A percentile compares a stretch with the other conserved stretches of the same genome.
phyloP scores from a whole-genome alignment of 2,113 vertebrate species.

The Guaruba guarouba region DNA sequence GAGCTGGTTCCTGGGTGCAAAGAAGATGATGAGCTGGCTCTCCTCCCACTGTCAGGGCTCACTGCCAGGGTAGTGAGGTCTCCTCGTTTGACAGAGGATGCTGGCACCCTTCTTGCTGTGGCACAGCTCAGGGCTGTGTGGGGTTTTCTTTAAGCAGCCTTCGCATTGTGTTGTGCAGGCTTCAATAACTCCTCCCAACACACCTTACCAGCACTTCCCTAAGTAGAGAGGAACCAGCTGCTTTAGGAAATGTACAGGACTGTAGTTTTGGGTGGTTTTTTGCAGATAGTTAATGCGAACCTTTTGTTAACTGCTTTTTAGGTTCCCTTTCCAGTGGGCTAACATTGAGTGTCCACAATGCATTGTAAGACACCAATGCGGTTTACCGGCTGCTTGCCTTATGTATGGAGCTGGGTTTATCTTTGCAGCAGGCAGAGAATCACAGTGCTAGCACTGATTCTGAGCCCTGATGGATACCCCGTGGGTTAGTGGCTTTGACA shows the following conservation, averaged over 20 bases:
- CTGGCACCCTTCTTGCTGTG: rapidly evolving
- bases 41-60: not conserved
- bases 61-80: not conserved
- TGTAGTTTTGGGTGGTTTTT: not conserved
- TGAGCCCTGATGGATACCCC: not conserved
- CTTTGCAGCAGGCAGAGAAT: not conserved
- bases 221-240: not conserved
- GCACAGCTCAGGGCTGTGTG: not conserved
- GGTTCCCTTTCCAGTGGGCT: not conserved
- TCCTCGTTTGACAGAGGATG: not conserved
- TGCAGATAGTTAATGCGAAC: not conserved
- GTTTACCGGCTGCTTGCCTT: not conserved
- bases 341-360: rapidly evolving
- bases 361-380: not conserved
- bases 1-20: not conserved
- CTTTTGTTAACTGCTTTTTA: not conserved
- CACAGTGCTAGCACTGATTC: not conserved
- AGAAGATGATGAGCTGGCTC: not conserved
- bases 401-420: not conserved
- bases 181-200: not conserved
- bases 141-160: not conserved
- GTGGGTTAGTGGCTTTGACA: not conserved
- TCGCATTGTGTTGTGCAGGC: not conserved
- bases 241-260: not conserved
- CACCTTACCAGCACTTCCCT: not conserved